Evolutionary conservation across 2,113 vertebrate genomes (phyloP).

Genomic region (Serilophus lunatus): DNA sequence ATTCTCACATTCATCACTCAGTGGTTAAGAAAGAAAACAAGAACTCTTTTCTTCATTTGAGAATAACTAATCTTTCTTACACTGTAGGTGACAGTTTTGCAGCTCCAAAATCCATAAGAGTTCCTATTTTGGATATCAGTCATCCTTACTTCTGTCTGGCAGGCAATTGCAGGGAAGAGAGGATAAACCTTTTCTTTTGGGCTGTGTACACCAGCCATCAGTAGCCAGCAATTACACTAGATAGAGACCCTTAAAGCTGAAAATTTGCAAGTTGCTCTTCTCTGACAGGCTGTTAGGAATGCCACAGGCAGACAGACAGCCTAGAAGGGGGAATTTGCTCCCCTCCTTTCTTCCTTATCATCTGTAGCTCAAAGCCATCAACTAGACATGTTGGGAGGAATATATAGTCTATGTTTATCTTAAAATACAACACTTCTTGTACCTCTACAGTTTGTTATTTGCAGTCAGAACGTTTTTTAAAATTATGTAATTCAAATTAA

Average conservation of each 20-base stretch:
- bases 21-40: background rate
- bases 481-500: background rate
- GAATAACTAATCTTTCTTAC: background rate
- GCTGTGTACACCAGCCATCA: background rate
- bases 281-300: background rate
- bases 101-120: background rate
- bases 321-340: background rate
- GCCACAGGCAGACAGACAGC: background rate
- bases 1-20: slow-evolving; percentile 75
- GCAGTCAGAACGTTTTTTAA: background rate
- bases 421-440: background rate
- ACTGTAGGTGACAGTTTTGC: background rate
- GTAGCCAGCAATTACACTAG: background rate
- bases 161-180: background rate
- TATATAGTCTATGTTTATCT: background rate
- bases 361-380: background rate
- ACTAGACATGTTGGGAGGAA: background rate
- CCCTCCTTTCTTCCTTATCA: background rate
- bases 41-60: background rate
- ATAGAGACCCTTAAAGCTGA: background rate
- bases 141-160: background rate
- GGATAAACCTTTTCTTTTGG: background rate
- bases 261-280: background rate
- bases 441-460: background rate
- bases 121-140: background rate